A percentile compares a stretch with the other conserved stretches of the same genome.
Conservation (phyloP, 2,888 invertebrate genomes). For the Tetrapedia diversipes region DNA sequence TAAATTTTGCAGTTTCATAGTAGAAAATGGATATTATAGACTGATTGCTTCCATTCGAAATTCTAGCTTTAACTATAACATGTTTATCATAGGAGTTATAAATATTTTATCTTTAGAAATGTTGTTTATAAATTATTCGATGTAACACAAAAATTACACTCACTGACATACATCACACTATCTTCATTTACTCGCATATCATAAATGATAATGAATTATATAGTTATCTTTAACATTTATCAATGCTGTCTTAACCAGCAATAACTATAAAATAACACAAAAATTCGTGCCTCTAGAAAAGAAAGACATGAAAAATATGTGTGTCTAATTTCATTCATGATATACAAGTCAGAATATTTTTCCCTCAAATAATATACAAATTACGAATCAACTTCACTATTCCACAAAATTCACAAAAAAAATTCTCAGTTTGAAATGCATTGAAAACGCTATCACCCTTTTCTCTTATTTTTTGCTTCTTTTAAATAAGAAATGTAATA, state of each 20-base stretch:
- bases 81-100: slow-evolving; percentile 53
- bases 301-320: slow-evolving; percentile 17
- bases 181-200: slow-evolving; percentile 50
- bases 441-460: slow-evolving; percentile 45
- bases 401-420: slow-evolving; percentile 45
- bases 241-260: neutral
- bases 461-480: slow-evolving; percentile 4
- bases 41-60: slow-evolving; percentile 35
- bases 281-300: slow-evolving; percentile 2
- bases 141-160: slow-evolving; percentile 57
- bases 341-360: slow-evolving; percentile 42
- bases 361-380: slow-evolving; percentile 38
- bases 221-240: neutral
- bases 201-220: slow-evolving; percentile 27
- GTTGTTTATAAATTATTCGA: slow-evolving; percentile 60
- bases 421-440: slow-evolving; percentile 53
- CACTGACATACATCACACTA: slow-evolving; percentile 43
- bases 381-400: slow-evolving; percentile 53
- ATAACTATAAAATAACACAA: slow-evolving; percentile 23
- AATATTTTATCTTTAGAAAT: slow-evolving; percentile 64
- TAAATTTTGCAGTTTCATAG: slow-evolving; percentile 29
- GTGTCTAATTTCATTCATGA: slow-evolving; percentile 30
- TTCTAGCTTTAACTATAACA: slow-evolving; percentile 56
- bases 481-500: slow-evolving; percentile 41
- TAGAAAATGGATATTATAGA: slow-evolving; percentile 35